These are phyloP conservation scores for Halichoeres trimaculatus DNA, from an alignment of 2,113 vertebrate species.

Conservation along the genomic window DNA sequence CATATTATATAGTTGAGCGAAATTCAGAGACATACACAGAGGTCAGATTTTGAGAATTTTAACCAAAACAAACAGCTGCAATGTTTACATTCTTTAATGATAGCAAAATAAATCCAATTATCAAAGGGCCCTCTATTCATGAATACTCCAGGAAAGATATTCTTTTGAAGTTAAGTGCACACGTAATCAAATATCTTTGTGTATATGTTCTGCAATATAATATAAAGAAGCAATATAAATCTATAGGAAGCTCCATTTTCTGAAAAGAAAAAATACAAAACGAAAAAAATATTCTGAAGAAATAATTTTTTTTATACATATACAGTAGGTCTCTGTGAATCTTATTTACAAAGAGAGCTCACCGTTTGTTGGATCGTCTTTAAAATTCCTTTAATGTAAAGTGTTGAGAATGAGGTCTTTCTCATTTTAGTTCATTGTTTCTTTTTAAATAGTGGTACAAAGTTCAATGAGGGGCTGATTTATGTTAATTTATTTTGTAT, in stretches of 20 bases:
- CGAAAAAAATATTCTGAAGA: neutral
- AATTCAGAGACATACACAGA: neutral
- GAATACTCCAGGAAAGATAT: neutral
- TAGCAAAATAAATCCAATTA: neutral
- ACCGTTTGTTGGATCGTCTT: too few species aligned
- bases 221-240: slow-evolving; percentile 42
- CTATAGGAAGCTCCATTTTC: slow-evolving; percentile 24
- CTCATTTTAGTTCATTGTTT: too few species aligned
- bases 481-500: neutral
- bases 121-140: neutral
- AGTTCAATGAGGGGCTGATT: neutral
- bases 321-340: slow-evolving; percentile 1
- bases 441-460: slow-evolving; percentile 6
- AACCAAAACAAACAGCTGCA: neutral
- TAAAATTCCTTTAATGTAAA: slow-evolving; percentile 37
- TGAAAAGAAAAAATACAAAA: slow-evolving; percentile 27
- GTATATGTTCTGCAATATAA: neutral
- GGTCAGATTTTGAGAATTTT: neutral
- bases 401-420: slow-evolving; percentile 27
- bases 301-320: slow-evolving; percentile 21
- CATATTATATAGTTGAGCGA: neutral
- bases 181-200: slow-evolving; percentile 4
- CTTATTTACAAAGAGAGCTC: slow-evolving; percentile 29
- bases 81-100: neutral
- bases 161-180: neutral